Conservation (phyloP, 2,888 invertebrate species). For the Agonum fuliginosum region DNA sequence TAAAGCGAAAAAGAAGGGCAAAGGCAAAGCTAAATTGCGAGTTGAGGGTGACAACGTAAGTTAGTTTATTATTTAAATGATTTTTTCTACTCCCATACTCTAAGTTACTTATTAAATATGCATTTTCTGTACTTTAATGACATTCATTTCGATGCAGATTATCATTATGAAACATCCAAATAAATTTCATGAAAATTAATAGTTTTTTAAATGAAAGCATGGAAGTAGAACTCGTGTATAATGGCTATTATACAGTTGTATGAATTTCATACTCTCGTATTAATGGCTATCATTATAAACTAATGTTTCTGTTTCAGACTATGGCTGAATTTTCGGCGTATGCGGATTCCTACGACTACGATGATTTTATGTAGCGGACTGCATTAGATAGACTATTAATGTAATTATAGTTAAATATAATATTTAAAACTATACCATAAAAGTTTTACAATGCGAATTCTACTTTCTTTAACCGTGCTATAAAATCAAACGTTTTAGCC, state of each 20-base stretch:
- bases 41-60: slow-evolving; percentile 85
- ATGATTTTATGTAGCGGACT: slow-evolving; percentile 86
- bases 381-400: slow-evolving; percentile 46
- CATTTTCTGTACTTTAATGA: too few species aligned
- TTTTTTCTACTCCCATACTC: slow-evolving; percentile 5
- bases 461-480: slow-evolving; percentile 15
- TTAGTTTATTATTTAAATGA: too few species aligned
- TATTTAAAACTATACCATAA: slow-evolving; percentile 48
- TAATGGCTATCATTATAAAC: not conserved
- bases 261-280: too few species aligned
- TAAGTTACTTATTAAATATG: slow-evolving; percentile 35
- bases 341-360: slow-evolving; percentile 81
- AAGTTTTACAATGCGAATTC: too few species aligned
- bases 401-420: slow-evolving; percentile 60
- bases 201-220: too few species aligned
- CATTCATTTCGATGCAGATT: too few species aligned
- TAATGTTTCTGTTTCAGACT: slow-evolving; percentile 74
- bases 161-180: too few species aligned
- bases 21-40: slow-evolving; percentile 87
- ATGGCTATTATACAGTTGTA: too few species aligned
- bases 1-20: slow-evolving; percentile 85
- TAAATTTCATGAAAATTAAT: too few species aligned
- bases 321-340: slow-evolving; percentile 81
- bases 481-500: slow-evolving; percentile 15
- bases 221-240: too few species aligned